Evolutionary conservation across 2,797 vertebrate species (phyloP), one percentile per base, ranked within the genome.

Genomic region (Sphaeramia orbicularis): DNA sequence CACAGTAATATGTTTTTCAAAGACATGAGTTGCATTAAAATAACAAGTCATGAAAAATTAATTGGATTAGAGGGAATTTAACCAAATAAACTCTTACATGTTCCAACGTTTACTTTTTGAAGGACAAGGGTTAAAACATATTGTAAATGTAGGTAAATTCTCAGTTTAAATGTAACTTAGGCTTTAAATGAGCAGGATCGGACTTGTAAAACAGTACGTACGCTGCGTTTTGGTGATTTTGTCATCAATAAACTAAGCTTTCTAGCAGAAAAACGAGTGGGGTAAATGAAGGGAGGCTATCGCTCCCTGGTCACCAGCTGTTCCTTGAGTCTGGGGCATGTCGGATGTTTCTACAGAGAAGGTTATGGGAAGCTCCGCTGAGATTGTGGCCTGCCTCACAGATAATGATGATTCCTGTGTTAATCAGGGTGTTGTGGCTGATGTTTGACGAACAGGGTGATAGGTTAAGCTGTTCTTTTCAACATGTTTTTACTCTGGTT

Each of bases 381-480:
- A 71, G 89, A 90, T 90, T 86, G 48, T 54, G 64, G 65, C 76
- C 81, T 59, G 55, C 47, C 42, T 65, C 24, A 10, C 71, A 86
- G 92, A 95, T 94, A 92, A 86, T 85, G 83, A 15, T 12, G 44
- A 78, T 85, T 83, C 80, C 76, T 65, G 76, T 62, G 78, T 83
- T 93, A 92, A 92, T 91, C 86, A 76, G 81, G 37, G 51, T 93
- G 91, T 93, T 94, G 90, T 92, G 92, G 84, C 92, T 93, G 90
- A 92, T 87, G 71, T 88, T 90, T 90, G 85, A 88, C 84, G 62
- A 90, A 89, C 59, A 80, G 67, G 84, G 79, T 64, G 86, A 90
- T 83, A 80, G 84, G 86, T 90, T 77, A 81, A 76, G 76, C 71
- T 36, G 18, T 70, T 87, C 86, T 90, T 89, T 89, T 88, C 52